These are phyloP conservation scores for Ptychobarbus kaznakovi DNA, from an alignment of 2,797 vertebrate species.

Conservation along the genomic window DNA sequence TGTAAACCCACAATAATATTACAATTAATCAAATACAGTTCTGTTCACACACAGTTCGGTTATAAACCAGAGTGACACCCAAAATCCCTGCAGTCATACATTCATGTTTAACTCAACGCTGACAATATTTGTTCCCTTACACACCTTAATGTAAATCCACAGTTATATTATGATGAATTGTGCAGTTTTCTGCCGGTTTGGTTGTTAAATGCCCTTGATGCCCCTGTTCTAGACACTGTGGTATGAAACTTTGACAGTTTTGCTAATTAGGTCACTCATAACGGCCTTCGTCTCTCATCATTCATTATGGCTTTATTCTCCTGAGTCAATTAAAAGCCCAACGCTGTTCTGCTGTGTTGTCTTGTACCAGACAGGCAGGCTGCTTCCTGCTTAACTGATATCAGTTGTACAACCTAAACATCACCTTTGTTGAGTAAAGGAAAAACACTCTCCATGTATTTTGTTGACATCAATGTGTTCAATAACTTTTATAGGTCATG, in stretches of 20 bases:
- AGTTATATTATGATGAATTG: background rate
- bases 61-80: background rate
- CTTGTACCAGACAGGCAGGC: background rate
- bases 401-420: background rate
- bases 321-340: constrained; percentile 40
- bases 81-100: background rate
- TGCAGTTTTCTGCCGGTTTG: background rate
- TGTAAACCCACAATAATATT: background rate
- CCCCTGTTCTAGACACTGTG: background rate
- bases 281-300: constrained; percentile 15
- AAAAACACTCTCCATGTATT: background rate
- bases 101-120: background rate
- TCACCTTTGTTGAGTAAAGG: background rate
- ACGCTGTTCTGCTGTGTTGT: background rate
- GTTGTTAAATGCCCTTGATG: background rate
- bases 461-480: background rate
- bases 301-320: constrained; percentile 44
- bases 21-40: background rate
- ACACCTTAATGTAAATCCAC: constrained; percentile 1
- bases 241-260: constrained; percentile 15
- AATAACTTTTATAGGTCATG: too few relatives aligned
- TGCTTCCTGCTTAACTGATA: background rate
- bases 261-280: constrained; percentile 52
- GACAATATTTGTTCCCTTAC: background rate
- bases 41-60: background rate